Percentiles rank a stretch among this genome's conserved stretches.
Conservation (phyloP, 2,797 vertebrate species). For the Heliangelus exortis region DNA sequence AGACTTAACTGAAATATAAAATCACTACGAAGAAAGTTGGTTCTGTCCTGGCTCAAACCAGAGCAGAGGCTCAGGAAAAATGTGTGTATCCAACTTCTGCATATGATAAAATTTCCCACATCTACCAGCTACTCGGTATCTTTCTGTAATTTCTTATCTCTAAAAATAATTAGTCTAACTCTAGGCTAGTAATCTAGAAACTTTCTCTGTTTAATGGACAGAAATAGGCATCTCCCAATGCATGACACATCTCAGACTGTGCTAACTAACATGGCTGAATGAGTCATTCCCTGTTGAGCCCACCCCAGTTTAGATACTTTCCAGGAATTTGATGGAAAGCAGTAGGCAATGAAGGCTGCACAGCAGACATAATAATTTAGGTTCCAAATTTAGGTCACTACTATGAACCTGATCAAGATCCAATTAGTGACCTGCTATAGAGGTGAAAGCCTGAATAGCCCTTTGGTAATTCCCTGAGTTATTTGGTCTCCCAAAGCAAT, state of each 20-base stretch:
- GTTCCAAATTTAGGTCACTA: constrained; percentile 43
- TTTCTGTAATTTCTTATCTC: background rate
- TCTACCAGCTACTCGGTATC: background rate
- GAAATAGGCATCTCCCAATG: background rate
- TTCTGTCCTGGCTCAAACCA: too few relatives aligned
- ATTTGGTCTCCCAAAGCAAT: constrained; percentile 71
- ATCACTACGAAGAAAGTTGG: too few relatives aligned
- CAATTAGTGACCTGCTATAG: constrained; percentile 65
- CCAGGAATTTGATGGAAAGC: background rate
- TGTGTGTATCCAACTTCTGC: background rate
- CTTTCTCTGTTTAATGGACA: background rate
- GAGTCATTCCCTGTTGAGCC: background rate
- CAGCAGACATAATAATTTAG: constrained; percentile 4
- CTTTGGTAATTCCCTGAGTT: constrained; percentile 57
- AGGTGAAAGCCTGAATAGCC: constrained; percentile 56
- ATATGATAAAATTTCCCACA: background rate
- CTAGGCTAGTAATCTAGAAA: background rate
- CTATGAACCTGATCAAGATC: constrained; percentile 51
- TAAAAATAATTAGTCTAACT: background rate
- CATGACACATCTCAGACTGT: background rate
- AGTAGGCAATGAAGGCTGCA: background rate
- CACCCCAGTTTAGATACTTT: background rate
- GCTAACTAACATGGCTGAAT: background rate
- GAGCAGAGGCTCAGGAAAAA: background rate
- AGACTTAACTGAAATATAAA: too few relatives aligned